A percentile compares a stretch with the other conserved stretches of the same genome.
phyloP scores from a whole-genome alignment of 2,797 vertebrate genomes.

The Acipenser ruthenus region DNA sequence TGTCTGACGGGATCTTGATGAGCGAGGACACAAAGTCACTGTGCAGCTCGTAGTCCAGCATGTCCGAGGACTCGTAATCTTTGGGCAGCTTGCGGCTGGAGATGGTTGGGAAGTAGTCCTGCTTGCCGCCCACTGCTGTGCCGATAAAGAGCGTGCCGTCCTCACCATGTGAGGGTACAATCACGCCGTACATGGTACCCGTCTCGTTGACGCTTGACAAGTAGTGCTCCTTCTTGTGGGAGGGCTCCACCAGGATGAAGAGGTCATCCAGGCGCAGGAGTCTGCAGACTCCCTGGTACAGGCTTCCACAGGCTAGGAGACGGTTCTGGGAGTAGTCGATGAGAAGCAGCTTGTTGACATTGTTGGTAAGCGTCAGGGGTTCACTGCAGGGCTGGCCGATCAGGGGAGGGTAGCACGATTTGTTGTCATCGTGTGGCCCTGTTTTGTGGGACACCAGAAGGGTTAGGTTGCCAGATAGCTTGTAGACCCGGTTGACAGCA shows the following conservation, averaged over 20 bases:
- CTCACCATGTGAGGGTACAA: conserved; percentile 83
- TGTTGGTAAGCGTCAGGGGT: conserved; percentile 86
- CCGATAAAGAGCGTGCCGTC: conserved; percentile 96
- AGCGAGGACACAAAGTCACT: conserved; percentile 96
- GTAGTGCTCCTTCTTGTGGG: conserved; percentile 97
- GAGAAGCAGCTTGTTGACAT: conserved; percentile 95
- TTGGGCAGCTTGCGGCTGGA: conserved; percentile 94
- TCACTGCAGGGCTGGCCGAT: conserved; percentile 93
- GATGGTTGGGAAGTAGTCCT: conserved; percentile 96
- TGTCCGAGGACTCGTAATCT: conserved; percentile 88
- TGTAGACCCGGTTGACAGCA: conserved; percentile 93
- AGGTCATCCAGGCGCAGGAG: conserved; percentile 91
- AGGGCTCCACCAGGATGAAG: conserved; percentile 92
- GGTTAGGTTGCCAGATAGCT: conserved; percentile 89
- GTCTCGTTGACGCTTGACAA: conserved; percentile 95
- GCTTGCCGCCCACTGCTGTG: conserved; percentile 91
- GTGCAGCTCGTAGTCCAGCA: conserved; percentile 95
- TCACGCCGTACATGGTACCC: conserved; percentile 95
- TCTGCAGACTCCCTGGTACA: conserved; percentile 96
- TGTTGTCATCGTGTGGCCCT: conserved; percentile 94
- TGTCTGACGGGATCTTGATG: conserved; percentile 97
- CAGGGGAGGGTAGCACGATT: conserved; percentile 92
- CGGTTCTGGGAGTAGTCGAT: conserved; percentile 95
- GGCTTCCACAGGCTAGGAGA: conserved; percentile 90
- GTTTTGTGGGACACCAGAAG: conserved; percentile 91